Base-by-base conservation (phyloP, 1,140 invertebrate genomes). In the Spodoptera litura region DNA sequence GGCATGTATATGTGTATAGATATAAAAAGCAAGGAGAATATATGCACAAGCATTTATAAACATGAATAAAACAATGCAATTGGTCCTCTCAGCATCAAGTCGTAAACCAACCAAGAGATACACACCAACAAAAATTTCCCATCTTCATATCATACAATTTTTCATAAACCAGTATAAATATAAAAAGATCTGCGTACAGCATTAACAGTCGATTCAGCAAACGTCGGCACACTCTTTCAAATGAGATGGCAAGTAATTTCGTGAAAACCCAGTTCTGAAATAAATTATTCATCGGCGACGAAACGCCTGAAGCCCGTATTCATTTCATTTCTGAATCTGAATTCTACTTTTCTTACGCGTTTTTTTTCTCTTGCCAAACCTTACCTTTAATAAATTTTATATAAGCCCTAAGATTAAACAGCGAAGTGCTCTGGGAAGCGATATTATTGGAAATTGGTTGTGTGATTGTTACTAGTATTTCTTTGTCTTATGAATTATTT, bases 261-360 rank as follows among this genome's bases (percentile, higher is more conserved):
- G 87, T 87, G 90, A 91, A 90, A 91, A 92, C 87, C 88, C 90
- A 86, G 83, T 91, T 91, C 89, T 86, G 88, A 92, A 91, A 94
- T 93, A 93, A 94, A 93, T 93, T 93, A 94, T 94, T 93, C 92
- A 94, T 92, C 81, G 88, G 88, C 91, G 91, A 91, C 90, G 91
- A 94, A 92, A 93, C 88, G 91, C 90, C 86, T 84, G 83, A 88
- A 91, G 91, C 85, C 85, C 91, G 91, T 93, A 94, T 93, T 94
- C 92, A 94, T 94, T 94, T 93, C 90, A 94, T 94, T 94, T 92
- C 89, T 88, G 91, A 92, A 93, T 91, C 92, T 91, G 87, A 91
- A 92, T 91, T 81, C 87, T 88, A 88, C 89, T 89, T 91, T 91
- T 86, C 82, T 81, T 83, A 79, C 84, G 83, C 86, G 80, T 90